A percentile compares a stretch with the other conserved stretches of the same genome.
Evolutionary conservation across 2,888 invertebrate species (phyloP).

Genomic region (Priocnemis perturbator): DNA sequence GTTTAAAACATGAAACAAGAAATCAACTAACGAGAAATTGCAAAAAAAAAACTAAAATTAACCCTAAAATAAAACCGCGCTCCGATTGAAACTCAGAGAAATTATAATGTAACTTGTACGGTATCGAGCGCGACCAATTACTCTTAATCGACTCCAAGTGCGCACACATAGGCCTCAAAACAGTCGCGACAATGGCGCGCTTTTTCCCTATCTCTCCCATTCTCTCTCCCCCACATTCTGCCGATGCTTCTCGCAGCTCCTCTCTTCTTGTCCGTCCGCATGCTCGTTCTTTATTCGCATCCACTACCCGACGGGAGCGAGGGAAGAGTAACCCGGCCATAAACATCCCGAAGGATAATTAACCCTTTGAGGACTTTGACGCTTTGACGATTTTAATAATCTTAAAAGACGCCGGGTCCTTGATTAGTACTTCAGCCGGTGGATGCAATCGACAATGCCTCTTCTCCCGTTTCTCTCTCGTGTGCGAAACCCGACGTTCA

Average conservation of each 20-base stretch:
- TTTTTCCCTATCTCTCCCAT: conserved; percentile 12
- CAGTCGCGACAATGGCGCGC: background rate
- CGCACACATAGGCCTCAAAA: too few species aligned
- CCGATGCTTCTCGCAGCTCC: conserved; percentile 27
- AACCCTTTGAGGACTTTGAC: conserved; percentile 73
- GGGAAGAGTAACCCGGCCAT: conserved; percentile 64
- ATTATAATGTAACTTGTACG: too few species aligned
- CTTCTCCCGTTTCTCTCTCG: conserved; percentile 23
- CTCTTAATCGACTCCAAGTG: too few species aligned
- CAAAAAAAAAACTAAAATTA: too few species aligned
- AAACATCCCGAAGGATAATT: conserved; percentile 73
- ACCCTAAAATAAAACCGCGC: too few species aligned
- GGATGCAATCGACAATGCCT: conserved; percentile 63
- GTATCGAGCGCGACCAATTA: too few species aligned
- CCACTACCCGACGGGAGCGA: conserved; percentile 47
- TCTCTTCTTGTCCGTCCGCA: conserved; percentile 34
- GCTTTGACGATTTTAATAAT: conserved; percentile 73
- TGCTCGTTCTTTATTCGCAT: conserved; percentile 53
- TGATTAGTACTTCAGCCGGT: conserved; percentile 68
- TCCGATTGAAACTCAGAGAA: too few species aligned
- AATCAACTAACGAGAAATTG: too few species aligned
- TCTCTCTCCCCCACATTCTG: conserved; percentile 29
- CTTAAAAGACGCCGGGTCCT: conserved; percentile 69
- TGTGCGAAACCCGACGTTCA: conserved; percentile 29
- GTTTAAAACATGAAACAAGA: too few species aligned